phyloP scores from a whole-genome alignment of 2,797 vertebrate species.

The Dicrostonyx torquatus region DNA sequence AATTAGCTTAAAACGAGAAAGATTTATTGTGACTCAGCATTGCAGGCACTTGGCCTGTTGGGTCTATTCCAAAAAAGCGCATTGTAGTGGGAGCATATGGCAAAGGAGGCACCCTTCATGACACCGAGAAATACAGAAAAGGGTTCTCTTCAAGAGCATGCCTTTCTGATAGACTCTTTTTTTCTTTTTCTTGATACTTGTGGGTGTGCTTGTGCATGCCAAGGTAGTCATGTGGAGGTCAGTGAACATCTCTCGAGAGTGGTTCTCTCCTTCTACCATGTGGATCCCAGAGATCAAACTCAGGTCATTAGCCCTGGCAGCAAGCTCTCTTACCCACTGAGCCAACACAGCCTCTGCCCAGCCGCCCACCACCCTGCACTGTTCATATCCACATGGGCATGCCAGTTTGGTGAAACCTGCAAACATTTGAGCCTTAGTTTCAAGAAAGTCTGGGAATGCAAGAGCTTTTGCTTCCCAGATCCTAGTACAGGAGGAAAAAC shows the following conservation, averaged over 20 bases:
- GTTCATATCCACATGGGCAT: not conserved
- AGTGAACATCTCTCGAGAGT: not conserved
- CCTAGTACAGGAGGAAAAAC: not conserved
- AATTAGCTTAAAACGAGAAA: not conserved
- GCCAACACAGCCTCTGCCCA: not conserved
- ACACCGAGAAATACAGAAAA: not conserved
- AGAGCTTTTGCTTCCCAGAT: constrained; percentile 6
- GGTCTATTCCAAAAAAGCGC: not conserved
- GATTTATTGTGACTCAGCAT: not conserved
- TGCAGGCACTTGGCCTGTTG: not conserved
- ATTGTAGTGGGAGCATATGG: not conserved
- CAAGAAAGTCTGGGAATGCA: not conserved
- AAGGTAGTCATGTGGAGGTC: not conserved
- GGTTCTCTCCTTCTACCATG: not conserved
- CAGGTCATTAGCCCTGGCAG: not conserved
- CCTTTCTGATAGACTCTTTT: not conserved
- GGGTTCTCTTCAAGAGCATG: not conserved
- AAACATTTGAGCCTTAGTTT: not conserved
- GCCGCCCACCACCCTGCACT: not conserved
- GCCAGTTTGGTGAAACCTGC: not conserved
- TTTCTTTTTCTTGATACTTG: not conserved
- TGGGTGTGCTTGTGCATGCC: not conserved
- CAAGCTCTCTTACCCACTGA: not conserved
- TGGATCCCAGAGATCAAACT: not conserved
- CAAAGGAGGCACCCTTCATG: not conserved